A percentile compares a stretch with the other conserved stretches of the same genome.
Conservation (phyloP, 2,113 vertebrate species). For the Salvelinus namaycush region DNA sequence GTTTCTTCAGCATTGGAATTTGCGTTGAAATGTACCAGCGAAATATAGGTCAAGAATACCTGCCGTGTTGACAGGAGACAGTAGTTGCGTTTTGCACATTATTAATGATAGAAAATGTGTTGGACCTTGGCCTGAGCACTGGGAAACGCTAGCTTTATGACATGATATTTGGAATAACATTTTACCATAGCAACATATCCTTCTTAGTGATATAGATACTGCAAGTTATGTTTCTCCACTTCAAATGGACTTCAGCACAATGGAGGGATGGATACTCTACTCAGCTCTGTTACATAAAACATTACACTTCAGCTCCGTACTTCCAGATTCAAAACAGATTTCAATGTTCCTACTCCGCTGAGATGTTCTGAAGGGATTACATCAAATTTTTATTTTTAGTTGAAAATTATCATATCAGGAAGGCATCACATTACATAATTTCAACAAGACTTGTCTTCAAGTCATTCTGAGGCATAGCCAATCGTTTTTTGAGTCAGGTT, state of each 20-base stretch:
- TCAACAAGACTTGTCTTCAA: background rate
- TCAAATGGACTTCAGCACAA: background rate
- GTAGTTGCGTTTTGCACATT: no score
- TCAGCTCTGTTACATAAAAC: conserved; percentile 19
- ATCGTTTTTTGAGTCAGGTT: background rate
- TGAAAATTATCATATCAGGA: conserved; percentile 6
- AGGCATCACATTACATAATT: background rate
- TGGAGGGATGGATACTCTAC: background rate
- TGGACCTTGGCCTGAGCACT: no score
- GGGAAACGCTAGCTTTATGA: no score
- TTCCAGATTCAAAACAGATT: conserved; percentile 18
- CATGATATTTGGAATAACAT: no score
- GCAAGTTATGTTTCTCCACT: background rate
- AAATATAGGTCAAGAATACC: no score
- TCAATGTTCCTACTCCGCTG: conserved; percentile 9
- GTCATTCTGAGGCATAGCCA: background rate
- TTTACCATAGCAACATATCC: no score
- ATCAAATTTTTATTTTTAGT: background rate
- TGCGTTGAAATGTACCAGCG: no score
- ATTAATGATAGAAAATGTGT: no score
- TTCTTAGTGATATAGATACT: no score
- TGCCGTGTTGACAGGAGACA: no score
- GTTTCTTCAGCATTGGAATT: no score
- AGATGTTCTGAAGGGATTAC: background rate
- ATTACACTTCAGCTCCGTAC: conserved; percentile 3